These are phyloP conservation scores for Phytoseiulus persimilis DNA, from an alignment of 2,888 invertebrate genomes.

Conservation along the genomic window DNA sequence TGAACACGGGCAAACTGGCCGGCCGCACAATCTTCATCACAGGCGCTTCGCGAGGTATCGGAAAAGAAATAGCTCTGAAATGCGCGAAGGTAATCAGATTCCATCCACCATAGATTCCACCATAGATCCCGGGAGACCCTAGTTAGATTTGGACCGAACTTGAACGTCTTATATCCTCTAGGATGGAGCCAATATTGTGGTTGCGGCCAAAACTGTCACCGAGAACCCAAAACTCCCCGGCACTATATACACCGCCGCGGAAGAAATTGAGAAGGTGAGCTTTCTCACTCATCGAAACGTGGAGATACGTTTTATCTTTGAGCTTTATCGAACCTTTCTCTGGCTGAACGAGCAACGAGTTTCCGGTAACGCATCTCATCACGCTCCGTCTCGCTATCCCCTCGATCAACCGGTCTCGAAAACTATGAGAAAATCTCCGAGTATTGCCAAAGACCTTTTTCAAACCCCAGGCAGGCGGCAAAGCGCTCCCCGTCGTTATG, in stretches of 20 bases:
- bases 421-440: no score
- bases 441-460: no score
- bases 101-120: not conserved
- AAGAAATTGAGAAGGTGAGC: constrained; percentile 55
- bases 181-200: constrained; percentile 82
- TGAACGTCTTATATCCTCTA: not conserved
- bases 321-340: no score
- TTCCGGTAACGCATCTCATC: no score
- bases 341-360: no score
- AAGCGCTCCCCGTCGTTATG: constrained; percentile 74
- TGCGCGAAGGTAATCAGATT: constrained; percentile 58
- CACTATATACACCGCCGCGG: constrained; percentile 79
- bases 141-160: not conserved
- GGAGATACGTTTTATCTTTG: no score
- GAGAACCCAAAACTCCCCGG: constrained; percentile 84
- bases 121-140: not conserved
- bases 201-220: constrained; percentile 83
- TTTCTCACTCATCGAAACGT: no score
- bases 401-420: no score
- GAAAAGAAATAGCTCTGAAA: constrained; percentile 85
- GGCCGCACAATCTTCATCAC: constrained; percentile 88
- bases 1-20: constrained; percentile 59
- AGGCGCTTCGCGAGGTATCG: constrained; percentile 92
- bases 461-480: constrained; percentile 63
- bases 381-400: no score